These are phyloP conservation scores for Anoplopoma fimbria DNA, from an alignment of 2,113 vertebrate species.

Conservation along the genomic window DNA sequence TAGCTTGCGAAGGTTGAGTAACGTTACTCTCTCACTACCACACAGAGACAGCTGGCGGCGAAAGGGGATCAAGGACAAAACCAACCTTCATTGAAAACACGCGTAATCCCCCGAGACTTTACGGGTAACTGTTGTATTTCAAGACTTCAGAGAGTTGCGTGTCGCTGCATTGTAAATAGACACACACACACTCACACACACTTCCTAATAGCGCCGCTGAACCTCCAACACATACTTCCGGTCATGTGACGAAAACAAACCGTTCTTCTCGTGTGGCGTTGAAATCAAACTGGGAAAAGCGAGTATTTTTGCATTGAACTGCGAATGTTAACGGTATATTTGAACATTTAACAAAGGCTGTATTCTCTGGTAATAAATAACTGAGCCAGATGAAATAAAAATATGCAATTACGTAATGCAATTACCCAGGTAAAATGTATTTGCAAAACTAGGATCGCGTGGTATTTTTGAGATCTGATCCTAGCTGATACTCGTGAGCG, in stretches of 20 bases:
- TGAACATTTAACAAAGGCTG: background rate
- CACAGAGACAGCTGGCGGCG: background rate
- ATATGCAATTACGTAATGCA: background rate
- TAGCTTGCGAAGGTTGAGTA: constrained; percentile 26
- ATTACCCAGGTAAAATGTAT: background rate
- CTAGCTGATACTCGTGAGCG: background rate
- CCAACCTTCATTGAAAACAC: background rate
- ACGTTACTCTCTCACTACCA: background rate
- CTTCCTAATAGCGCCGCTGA: constrained; percentile 51
- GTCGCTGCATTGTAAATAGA: constrained; percentile 45
- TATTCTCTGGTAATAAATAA: background rate
- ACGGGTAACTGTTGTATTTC: background rate
- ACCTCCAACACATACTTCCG: constrained; percentile 70
- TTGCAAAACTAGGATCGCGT: background rate
- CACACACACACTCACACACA: no score
- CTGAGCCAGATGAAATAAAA: background rate
- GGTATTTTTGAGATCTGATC: background rate
- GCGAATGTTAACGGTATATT: background rate
- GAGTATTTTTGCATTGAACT: background rate
- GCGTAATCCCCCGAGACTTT: background rate
- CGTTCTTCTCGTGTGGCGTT: constrained; percentile 28
- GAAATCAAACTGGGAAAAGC: background rate
- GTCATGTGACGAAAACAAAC: constrained; percentile 84
- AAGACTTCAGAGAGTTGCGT: background rate
- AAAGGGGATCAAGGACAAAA: background rate